Evolutionary conservation across 2,113 vertebrate genomes (phyloP).

Genomic region (Myodes glareolus): DNA sequence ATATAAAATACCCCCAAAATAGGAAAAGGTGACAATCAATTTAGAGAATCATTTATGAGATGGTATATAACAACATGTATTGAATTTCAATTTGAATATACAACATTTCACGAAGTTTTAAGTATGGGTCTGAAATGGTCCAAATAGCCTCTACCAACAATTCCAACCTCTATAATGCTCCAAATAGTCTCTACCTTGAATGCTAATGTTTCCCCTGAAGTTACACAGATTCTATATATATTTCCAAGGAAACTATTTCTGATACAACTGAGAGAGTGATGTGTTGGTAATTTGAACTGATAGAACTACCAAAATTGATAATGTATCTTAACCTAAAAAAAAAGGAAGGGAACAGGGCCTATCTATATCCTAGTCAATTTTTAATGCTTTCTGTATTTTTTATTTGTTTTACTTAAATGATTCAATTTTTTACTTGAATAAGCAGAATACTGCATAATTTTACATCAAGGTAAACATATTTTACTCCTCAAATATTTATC

Average conservation of each 20-base stretch:
- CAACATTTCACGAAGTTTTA: constrained; percentile 49
- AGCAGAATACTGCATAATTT: not conserved
- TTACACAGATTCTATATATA: constrained; percentile 34
- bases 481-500: not conserved
- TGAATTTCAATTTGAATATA: constrained; percentile 69
- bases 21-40: constrained; percentile 76
- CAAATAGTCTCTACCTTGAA: not conserved
- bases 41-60: constrained; percentile 60
- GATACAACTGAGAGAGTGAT: constrained; percentile 36
- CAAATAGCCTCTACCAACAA: not conserved
- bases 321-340: not conserved
- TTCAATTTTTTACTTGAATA: not conserved
- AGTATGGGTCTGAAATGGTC: constrained; percentile 27
- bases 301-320: not conserved
- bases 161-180: not conserved
- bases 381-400: not conserved
- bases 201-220: constrained; percentile 48
- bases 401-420: not conserved
- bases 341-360: not conserved
- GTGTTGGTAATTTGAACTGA: constrained; percentile 25
- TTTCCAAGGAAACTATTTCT: constrained; percentile 55
- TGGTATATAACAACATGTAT: constrained; percentile 45
- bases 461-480: not conserved
- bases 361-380: not conserved
- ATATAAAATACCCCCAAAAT: constrained; percentile 77